Percentiles rank a stretch among this genome's conserved stretches.
These are phyloP conservation scores for Distichodus sexfasciatus DNA, from an alignment of 2,797 vertebrate species.

Conservation along the genomic window DNA sequence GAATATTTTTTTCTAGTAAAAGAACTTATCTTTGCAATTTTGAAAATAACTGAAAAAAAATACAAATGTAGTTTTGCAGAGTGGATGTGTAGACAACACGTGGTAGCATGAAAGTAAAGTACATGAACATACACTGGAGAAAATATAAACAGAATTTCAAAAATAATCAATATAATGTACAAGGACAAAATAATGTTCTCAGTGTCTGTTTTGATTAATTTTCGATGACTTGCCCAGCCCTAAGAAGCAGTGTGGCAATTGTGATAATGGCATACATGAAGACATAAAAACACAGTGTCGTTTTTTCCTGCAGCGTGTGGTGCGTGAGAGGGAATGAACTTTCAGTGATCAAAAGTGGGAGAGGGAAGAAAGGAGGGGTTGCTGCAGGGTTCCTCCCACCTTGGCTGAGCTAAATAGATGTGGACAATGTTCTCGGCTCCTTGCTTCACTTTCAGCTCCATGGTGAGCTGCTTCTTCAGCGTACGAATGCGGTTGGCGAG, in stretches of 20 bases:
- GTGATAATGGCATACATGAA: background rate
- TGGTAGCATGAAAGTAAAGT: too few relatives aligned
- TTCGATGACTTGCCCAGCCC: too few relatives aligned
- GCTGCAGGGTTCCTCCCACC: conserved; percentile 61
- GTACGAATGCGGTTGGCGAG: conserved; percentile 74
- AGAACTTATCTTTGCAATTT: too few relatives aligned
- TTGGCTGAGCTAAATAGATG: conserved; percentile 81
- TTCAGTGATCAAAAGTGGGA: background rate
- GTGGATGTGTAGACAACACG: too few relatives aligned
- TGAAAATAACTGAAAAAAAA: too few relatives aligned
- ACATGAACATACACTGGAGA: too few relatives aligned
- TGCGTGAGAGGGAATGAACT: background rate
- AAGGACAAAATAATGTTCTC: too few relatives aligned
- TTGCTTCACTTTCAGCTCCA: conserved; percentile 93
- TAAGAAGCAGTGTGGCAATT: background rate
- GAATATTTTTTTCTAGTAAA: too few relatives aligned
- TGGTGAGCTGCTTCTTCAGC: conserved; percentile 87
- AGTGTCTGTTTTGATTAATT: too few relatives aligned
- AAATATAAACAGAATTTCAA: too few relatives aligned
- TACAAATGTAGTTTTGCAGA: too few relatives aligned
- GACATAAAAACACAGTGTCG: background rate
- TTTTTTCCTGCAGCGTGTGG: background rate
- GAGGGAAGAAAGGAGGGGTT: background rate
- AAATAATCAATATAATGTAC: too few relatives aligned
- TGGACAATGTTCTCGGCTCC: conserved; percentile 95